Percentiles rank a stretch among this genome's conserved stretches.
These are phyloP conservation scores for Eublepharis macularius DNA, from an alignment of 2,113 vertebrate genomes.

Conservation along the genomic window DNA sequence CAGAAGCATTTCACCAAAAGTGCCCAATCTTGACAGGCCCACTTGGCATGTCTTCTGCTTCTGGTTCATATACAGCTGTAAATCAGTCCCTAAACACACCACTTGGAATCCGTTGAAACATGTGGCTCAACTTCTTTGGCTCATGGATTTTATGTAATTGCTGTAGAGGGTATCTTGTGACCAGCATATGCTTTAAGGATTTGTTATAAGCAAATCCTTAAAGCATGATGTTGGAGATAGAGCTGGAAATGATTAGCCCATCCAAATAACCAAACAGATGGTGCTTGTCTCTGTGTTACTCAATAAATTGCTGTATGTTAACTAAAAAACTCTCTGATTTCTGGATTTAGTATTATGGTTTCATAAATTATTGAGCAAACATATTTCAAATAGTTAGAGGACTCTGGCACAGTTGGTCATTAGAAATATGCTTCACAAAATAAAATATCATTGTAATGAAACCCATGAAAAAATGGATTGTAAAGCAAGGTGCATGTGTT, in stretches of 20 bases:
- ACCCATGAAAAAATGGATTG: background rate
- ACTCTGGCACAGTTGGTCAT: background rate
- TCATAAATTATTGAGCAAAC: slow-evolving; percentile 33
- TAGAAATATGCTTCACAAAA: background rate
- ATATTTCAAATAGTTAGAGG: slow-evolving; percentile 21
- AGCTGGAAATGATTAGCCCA: slow-evolving; percentile 34
- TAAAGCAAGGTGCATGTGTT: background rate
- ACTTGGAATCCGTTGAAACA: background rate
- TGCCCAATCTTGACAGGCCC: background rate
- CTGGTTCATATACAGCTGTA: background rate
- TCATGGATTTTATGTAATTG: background rate
- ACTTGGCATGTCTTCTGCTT: background rate
- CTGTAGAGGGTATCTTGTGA: slow-evolving; percentile 8
- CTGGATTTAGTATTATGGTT: slow-evolving; percentile 31
- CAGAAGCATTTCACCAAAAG: background rate
- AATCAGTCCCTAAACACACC: background rate
- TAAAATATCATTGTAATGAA: background rate
- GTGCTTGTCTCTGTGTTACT: slow-evolving; percentile 24
- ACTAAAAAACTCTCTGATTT: slow-evolving; percentile 9
- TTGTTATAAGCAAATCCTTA: slow-evolving; percentile 34
- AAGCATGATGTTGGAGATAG: slow-evolving; percentile 28
- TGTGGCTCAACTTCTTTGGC: background rate
- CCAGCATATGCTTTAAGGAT: slow-evolving; percentile 11
- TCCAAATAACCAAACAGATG: slow-evolving; percentile 48
- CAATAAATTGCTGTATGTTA: background rate